phyloP scores from a whole-genome alignment of 2,888 invertebrate species.

The Cantharis flavilabris region DNA sequence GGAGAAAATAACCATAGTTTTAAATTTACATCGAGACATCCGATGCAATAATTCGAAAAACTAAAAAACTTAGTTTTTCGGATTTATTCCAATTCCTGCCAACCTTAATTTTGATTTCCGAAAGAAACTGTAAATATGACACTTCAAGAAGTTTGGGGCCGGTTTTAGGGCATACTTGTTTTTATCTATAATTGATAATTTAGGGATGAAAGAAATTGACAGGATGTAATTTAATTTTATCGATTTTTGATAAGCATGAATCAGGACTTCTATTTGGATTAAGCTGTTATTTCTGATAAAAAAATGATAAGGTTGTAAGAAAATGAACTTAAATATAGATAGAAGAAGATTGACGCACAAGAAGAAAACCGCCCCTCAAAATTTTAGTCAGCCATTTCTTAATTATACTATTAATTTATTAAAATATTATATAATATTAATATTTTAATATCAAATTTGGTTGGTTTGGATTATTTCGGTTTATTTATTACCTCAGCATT shows the following conservation, averaged over 20 bases:
- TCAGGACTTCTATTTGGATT: background rate
- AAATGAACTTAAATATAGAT: background rate
- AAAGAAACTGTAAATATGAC: background rate
- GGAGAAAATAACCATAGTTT: background rate
- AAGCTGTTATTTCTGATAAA: background rate
- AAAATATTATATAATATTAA: no score
- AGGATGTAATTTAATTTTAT: background rate
- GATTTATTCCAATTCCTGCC: background rate
- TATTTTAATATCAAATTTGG: no score
- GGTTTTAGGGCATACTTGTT: no score
- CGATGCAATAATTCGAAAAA: background rate
- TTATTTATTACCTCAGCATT: no score
- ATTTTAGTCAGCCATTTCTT: no score
- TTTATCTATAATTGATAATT: background rate
- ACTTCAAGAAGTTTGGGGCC: no score
- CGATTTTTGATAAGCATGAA: background rate
- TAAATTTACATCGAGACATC: background rate
- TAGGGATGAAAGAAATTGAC: background rate
- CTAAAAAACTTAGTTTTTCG: background rate
- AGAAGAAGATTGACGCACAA: no score
- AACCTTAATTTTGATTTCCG: background rate
- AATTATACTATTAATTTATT: no score
- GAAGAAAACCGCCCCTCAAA: no score
- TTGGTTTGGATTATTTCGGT: no score
- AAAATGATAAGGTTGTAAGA: background rate